Evolutionary conservation across 2,888 invertebrate genomes (phyloP), one percentile per base, ranked within the genome.

Genomic region (Merodon equestris): DNA sequence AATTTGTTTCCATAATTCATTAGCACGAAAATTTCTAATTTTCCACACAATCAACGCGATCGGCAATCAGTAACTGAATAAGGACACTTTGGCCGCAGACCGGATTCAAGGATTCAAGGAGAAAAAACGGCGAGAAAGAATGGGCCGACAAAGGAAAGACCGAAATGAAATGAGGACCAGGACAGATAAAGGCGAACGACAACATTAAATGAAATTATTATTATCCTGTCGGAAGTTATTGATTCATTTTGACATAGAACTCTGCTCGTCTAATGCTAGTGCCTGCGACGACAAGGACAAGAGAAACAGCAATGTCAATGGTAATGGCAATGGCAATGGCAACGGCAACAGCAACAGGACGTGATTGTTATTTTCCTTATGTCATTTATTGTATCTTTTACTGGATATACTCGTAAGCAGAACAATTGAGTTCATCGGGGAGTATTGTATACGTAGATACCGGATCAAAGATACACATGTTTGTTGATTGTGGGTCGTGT

Each of bases 191-290:
- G 50, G 57, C 17, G 57, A 64, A 54, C 17, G 34, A 34, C 12
- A 48, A 40, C 44, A 71, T 63, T 12, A 71, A 71, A 61, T 56
- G 54, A 61, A 61, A 71, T 61, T 71, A 71, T 71, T 71, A 71
- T 61, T 56, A 56, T 71, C 70, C 61, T 63, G 56, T 61, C 61
- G 54, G 70, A 61, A 56, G 61, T 61, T 71, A 71, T 71, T 56
- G 70, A 71, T 63, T 71, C 44, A 34, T 13, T 44, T 71, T 61
- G 70, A 48, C 54, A 61, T 47, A 54, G 48, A 48, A 42, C 9
- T 48, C 17, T 40, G 54, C 54, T 56, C 61, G 48, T 54, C 70
- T 44, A n/a, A 44, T 40, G 60, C 27, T 18, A 50, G 15, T 27
- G 7, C 7, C 7, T 27, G 27, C 27, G 7, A 27, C 5, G 12